Percentiles rank a stretch among this genome's conserved stretches.
These are phyloP conservation scores for Limonius californicus DNA, from an alignment of 1,140 invertebrate species.

Conservation along the genomic window DNA sequence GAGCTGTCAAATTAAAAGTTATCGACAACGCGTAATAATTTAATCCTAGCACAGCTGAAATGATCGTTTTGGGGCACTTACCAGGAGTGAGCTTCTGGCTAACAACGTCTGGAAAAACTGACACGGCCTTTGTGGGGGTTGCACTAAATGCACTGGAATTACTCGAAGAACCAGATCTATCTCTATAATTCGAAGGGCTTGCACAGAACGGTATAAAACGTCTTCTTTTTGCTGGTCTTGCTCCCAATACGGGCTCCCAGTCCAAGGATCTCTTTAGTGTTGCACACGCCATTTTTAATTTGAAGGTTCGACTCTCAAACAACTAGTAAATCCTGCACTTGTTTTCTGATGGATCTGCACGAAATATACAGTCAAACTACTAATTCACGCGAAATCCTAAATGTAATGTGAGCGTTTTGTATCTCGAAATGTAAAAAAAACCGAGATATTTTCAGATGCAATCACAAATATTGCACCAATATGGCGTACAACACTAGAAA, in stretches of 20 bases:
- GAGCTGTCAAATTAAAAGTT: too few relatives aligned
- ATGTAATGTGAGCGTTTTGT: background rate
- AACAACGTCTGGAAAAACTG: slow-evolving; percentile 44
- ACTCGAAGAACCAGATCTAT: slow-evolving; percentile 23
- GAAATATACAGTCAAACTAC: background rate
- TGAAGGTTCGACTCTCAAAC: slow-evolving; percentile 6
- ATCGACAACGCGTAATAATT: too few relatives aligned
- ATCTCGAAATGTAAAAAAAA: too few relatives aligned
- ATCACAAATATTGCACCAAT: too few relatives aligned
- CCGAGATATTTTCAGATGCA: too few relatives aligned
- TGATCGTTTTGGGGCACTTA: slow-evolving; percentile 46
- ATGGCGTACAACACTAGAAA: too few relatives aligned
- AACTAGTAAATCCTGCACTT: slow-evolving; percentile 13
- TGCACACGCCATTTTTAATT: slow-evolving; percentile 88
- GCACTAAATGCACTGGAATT: slow-evolving; percentile 18
- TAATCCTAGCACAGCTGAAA: too few relatives aligned
- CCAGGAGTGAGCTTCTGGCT: slow-evolving; percentile 76
- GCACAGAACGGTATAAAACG: slow-evolving; percentile 81
- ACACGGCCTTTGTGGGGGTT: slow-evolving; percentile 41
- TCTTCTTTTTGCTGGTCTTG: slow-evolving; percentile 76
- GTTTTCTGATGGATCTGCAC: slow-evolving; percentile 3
- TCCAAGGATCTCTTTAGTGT: slow-evolving; percentile 90
- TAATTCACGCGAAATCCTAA: background rate
- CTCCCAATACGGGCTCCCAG: slow-evolving; percentile 83
- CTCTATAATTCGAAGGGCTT: slow-evolving; percentile 49